Percentiles rank a stretch among this genome's conserved stretches.
Evolutionary conservation across 2,113 vertebrate genomes (phyloP).

Genomic region (Amphiprion ocellaris): DNA sequence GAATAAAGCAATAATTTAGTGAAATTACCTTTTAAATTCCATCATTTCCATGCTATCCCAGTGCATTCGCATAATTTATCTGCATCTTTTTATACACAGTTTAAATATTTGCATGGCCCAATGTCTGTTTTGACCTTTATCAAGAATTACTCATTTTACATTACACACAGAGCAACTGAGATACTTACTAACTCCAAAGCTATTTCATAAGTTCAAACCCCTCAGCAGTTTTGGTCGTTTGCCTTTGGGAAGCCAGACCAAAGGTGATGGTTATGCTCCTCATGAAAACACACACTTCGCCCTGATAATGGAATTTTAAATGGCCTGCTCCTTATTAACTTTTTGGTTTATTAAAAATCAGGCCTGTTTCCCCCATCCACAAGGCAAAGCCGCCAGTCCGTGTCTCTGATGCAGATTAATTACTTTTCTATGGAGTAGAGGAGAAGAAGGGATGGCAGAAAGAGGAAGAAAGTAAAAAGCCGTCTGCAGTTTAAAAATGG

Average conservation of each 20-base stretch:
- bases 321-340: slow-evolving; percentile 81
- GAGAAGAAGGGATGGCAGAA: slow-evolving; percentile 60
- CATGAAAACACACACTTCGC: slow-evolving; percentile 73
- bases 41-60: neutral
- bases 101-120: neutral
- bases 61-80: neutral
- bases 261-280: slow-evolving; percentile 75
- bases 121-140: slow-evolving; percentile 11
- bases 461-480: slow-evolving; percentile 68
- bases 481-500: slow-evolving; percentile 74
- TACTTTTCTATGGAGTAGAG: slow-evolving; percentile 74
- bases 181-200: slow-evolving; percentile 34
- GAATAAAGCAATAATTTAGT: neutral
- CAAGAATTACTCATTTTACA: slow-evolving; percentile 32
- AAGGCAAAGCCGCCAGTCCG: slow-evolving; percentile 68
- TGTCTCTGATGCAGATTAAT: slow-evolving; percentile 83
- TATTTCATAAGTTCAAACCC: slow-evolving; percentile 63
- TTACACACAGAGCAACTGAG: slow-evolving; percentile 29
- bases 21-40: neutral
- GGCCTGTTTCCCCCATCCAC: slow-evolving; percentile 70
- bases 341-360: slow-evolving; percentile 82
- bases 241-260: slow-evolving; percentile 55
- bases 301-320: slow-evolving; percentile 86
- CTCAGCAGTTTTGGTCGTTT: slow-evolving; percentile 63
- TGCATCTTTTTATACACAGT: neutral